Percentiles rank a stretch among this genome's conserved stretches.
These are phyloP conservation scores for Amiota communis DNA, from an alignment of 2,888 invertebrate genomes.

Conservation along the genomic window DNA sequence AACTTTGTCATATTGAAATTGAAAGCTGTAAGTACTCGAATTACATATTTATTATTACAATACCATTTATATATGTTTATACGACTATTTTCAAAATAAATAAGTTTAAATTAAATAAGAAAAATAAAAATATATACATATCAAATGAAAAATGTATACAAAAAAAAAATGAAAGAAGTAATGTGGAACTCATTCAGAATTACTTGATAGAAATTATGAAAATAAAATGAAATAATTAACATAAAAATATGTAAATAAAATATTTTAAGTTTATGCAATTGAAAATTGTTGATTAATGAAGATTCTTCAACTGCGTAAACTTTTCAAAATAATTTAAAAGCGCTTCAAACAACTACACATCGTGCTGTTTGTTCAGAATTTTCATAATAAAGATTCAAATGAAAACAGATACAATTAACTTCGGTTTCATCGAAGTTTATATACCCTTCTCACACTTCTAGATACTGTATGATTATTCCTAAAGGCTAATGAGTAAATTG, in stretches of 20 bases:
- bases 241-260: background rate
- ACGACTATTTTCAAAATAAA: conserved; percentile 17
- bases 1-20: conserved; percentile 94
- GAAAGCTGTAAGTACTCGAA: conserved; percentile 93
- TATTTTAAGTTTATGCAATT: conserved; percentile 13
- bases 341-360: background rate
- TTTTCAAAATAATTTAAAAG: background rate
- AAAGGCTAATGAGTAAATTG: too few species aligned
- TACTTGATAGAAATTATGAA: background rate
- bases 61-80: conserved; percentile 31
- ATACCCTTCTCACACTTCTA: too few species aligned
- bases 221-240: too few species aligned
- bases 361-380: conserved; percentile 22
- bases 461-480: too few species aligned
- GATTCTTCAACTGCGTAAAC: conserved; percentile 5
- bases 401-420: background rate
- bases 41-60: conserved; percentile 29
- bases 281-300: background rate
- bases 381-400: conserved; percentile 2
- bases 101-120: conserved; percentile 35
- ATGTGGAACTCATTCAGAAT: conserved; percentile 25
- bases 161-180: conserved; percentile 32
- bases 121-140: conserved; percentile 25
- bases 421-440: background rate
- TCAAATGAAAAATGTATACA: conserved; percentile 26